These are phyloP conservation scores for Stegastes partitus DNA, from an alignment of 2,113 vertebrate genomes.

Conservation along the genomic window DNA sequence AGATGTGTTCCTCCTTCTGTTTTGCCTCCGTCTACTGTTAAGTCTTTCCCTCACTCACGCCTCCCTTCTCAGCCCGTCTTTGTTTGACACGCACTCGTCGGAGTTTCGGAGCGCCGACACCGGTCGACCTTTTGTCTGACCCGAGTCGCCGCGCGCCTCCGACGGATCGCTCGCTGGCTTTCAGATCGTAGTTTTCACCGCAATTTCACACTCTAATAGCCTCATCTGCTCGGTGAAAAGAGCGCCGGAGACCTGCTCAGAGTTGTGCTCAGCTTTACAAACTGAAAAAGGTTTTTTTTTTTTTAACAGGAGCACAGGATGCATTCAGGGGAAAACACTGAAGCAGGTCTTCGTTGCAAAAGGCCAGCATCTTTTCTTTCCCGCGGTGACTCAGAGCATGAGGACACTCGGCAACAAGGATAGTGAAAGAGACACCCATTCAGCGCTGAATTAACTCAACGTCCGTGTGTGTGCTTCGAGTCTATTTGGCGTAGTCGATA, in stretches of 20 bases:
- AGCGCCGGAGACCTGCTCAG: background rate
- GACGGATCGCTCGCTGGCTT: conserved; percentile 18
- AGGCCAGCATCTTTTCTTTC: background rate
- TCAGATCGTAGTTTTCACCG: conserved; percentile 22
- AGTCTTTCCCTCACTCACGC: conserved; percentile 32
- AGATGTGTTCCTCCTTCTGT: conserved; percentile 36
- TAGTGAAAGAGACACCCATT: conserved; percentile 12
- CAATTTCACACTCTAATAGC: background rate
- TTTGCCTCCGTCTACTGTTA: conserved; percentile 7
- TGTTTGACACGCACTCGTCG: conserved; percentile 23
- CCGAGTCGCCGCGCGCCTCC: conserved; percentile 28
- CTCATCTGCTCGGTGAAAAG: background rate
- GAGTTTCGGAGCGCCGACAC: conserved; percentile 35
- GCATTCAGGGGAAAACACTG: background rate
- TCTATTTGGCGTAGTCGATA: background rate
- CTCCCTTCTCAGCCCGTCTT: conserved; percentile 26
- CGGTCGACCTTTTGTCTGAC: conserved; percentile 22
- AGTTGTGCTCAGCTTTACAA: conserved; percentile 8
- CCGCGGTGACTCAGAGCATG: conserved; percentile 14
- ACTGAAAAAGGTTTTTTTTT: conserved; percentile 15
- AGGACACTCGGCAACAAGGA: conserved; percentile 2
- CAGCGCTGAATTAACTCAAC: conserved; percentile 29
- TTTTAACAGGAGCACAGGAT: background rate
- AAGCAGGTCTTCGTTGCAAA: background rate
- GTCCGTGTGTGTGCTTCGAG: conserved; percentile 10